phyloP scores from a whole-genome alignment of 2,797 vertebrate genomes.

The Myiothlypis chrysogaster region DNA sequence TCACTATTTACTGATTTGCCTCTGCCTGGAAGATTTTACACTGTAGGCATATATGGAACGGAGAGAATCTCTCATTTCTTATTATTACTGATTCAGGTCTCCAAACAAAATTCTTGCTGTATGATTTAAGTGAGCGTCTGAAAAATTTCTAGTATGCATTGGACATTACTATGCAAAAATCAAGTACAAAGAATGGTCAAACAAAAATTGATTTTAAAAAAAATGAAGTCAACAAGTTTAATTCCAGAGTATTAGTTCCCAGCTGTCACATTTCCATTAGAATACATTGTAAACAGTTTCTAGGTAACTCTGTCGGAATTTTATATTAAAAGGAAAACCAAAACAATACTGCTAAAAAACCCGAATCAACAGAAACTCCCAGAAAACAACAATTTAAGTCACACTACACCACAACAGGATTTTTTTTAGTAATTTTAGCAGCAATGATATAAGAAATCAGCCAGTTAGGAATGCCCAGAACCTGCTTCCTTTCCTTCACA shows the following conservation, averaged over 20 bases:
- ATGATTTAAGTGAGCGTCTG: neutral
- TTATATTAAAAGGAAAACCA: neutral
- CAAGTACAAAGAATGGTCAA: neutral
- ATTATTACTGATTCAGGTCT: neutral
- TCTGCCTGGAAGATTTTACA: neutral
- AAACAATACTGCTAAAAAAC: neutral
- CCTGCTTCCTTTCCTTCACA: neutral
- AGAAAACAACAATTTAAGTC: neutral
- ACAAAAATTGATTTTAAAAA: neutral
- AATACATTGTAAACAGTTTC: neutral
- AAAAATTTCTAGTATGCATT: neutral
- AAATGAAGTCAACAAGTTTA: neutral
- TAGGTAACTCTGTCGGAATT: neutral
- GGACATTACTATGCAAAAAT: neutral
- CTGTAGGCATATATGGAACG: neutral
- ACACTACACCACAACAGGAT: neutral
- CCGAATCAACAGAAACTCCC: fast-evolving
- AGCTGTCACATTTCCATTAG: neutral
- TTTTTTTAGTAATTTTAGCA: neutral
- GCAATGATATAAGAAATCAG: neutral
- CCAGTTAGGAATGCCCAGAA: neutral
- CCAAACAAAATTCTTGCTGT: neutral
- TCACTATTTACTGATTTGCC: neutral
- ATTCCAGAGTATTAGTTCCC: neutral
- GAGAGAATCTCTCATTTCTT: neutral